Percentiles rank a stretch among this genome's conserved stretches.
phyloP scores from a whole-genome alignment of 2,888 invertebrate genomes.

The Seladonia tumulorum region DNA sequence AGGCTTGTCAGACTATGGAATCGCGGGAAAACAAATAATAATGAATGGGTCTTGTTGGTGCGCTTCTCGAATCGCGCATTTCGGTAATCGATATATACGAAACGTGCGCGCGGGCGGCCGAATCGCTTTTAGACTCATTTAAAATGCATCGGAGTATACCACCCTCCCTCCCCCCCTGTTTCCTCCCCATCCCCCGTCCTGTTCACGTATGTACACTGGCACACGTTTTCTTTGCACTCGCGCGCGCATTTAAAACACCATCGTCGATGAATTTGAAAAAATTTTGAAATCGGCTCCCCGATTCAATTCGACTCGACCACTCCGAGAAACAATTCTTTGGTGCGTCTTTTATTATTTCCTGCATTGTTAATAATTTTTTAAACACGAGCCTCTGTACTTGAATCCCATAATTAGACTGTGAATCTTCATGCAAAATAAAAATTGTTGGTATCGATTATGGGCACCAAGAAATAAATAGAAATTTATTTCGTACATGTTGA shows the following conservation, averaged over 20 bases:
- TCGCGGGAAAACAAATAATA: slow-evolving; percentile 12
- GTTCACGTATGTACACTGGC: slow-evolving; percentile 32
- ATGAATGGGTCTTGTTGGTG: slow-evolving; percentile 49
- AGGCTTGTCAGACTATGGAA: background rate
- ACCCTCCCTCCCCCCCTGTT: background rate
- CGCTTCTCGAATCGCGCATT: slow-evolving; percentile 63
- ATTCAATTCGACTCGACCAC: no score
- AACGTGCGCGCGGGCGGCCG: slow-evolving; percentile 56
- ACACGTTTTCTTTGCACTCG: slow-evolving; percentile 30
- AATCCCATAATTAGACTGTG: no score
- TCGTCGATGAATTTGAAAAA: background rate
- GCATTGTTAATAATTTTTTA: no score
- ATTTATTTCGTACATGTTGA: no score
- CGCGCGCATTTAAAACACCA: slow-evolving; percentile 13
- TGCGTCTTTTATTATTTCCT: no score
- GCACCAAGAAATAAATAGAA: no score
- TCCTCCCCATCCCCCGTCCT: slow-evolving; percentile 32
- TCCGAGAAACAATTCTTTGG: no score
- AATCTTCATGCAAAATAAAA: no score
- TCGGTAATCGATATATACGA: slow-evolving; percentile 66
- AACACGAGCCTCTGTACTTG: no score
- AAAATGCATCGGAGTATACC: slow-evolving; percentile 60
- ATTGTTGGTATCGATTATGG: no score
- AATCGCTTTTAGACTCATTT: slow-evolving; percentile 68
- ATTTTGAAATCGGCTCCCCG: background rate